Conservation (phyloP, 2,888 invertebrate genomes). For the Oligia latruncula region DNA sequence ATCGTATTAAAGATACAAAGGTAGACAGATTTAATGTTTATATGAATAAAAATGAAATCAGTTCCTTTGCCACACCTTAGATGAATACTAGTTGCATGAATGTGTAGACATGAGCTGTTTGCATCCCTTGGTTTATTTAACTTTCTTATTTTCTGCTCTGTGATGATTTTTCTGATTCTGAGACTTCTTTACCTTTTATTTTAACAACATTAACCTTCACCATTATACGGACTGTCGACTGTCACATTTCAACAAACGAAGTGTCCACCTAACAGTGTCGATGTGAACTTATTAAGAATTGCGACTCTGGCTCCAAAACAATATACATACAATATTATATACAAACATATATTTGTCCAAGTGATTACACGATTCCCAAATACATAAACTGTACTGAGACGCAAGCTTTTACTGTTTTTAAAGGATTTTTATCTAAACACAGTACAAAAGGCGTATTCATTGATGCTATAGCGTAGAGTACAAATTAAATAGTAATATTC, state of each 20-base stretch:
- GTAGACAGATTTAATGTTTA: slow-evolving; percentile 83
- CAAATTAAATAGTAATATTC: not conserved
- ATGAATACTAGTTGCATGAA: slow-evolving; percentile 87
- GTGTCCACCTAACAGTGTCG: slow-evolving; percentile 76
- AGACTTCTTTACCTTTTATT: slow-evolving; percentile 73
- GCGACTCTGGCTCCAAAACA: slow-evolving; percentile 68
- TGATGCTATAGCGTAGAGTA: slow-evolving; percentile 39
- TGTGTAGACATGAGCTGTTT: slow-evolving; percentile 80
- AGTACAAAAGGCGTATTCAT: slow-evolving; percentile 47
- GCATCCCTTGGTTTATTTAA: slow-evolving; percentile 73
- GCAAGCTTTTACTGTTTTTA: slow-evolving; percentile 78
- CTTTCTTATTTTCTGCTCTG: slow-evolving; percentile 75
- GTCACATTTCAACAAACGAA: slow-evolving; percentile 78
- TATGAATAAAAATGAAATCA: slow-evolving; percentile 84
- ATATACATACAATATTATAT: slow-evolving; percentile 54
- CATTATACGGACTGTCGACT: slow-evolving; percentile 82
- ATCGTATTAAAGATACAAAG: slow-evolving; percentile 78
- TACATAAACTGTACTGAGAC: slow-evolving; percentile 79
- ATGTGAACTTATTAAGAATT: slow-evolving; percentile 83
- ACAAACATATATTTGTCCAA: slow-evolving; percentile 46
- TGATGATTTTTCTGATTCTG: slow-evolving; percentile 77
- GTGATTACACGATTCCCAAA: slow-evolving; percentile 55
- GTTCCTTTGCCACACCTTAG: slow-evolving; percentile 90
- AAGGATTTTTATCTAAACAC: slow-evolving; percentile 67
- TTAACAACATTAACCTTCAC: slow-evolving; percentile 83